Evolutionary conservation across 2,113 vertebrate species (phyloP), one percentile per base, ranked within the genome.

Genomic region (Alaudala cheleensis): DNA sequence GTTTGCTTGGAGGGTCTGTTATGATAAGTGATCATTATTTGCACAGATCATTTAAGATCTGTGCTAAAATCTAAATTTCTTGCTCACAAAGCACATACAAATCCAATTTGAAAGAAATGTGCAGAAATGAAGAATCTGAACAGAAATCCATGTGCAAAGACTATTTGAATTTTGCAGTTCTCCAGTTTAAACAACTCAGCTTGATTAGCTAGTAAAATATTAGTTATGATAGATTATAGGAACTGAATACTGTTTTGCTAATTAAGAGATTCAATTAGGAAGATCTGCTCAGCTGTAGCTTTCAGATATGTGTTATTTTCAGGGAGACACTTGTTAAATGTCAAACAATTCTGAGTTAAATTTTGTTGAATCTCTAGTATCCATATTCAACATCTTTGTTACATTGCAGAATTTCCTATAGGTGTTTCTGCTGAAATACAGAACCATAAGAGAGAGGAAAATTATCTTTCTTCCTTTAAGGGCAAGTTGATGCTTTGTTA

Each of bases 161-260:
- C 34, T 92, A 66, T 86, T 93, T 78, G 53, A 34, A 70, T 93
- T 96, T 37, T 90, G 65, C 14, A 58, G 9, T 87, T 5, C 6
- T 78, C 25, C 70, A 90, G 33, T 96, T 96, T 96, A 93, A 98
- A 92, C 31, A 96, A 66, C 40, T 93, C 82, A 66, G n/a, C 23
- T 92, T 96, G 73, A 96, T 97, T 93, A 97, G 34, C 37, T 85
- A 23, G 34, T 94, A 93, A 96, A 97, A 95, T 97, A 92, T 86
- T 91, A 93, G 70, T 89, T 96, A 92, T 96, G 58, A 51, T 95
- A 81, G 37, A 81, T 87, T 94, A 88, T 71, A 91, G 81, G 54
- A 96, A 91, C 19, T 69, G 37, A 88, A 50, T 51, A 54, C 33
- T 88, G 13, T 90, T 95, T 96, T 88, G 34, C 25, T 96, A 96